Percentiles rank a stretch among this genome's conserved stretches.
Evolutionary conservation across 37 sponge, comb jelly and placozoan genomes (phyloP).

Genomic region (Eunapius fragilis): DNA sequence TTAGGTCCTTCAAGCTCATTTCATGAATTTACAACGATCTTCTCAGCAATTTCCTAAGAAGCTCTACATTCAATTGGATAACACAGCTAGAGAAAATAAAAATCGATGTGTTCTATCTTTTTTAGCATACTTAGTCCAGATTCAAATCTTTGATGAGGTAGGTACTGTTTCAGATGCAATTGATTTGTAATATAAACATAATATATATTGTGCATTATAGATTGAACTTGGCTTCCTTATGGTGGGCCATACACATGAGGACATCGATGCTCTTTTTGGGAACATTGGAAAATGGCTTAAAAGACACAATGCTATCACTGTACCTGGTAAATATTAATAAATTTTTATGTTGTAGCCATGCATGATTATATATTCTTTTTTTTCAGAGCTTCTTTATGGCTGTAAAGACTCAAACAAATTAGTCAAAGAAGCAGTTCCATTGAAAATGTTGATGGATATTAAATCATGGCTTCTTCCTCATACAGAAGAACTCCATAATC

Average conservation of each 20-base stretch:
- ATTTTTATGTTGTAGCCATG: not conserved
- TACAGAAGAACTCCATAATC: no score
- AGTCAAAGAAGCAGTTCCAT: no score
- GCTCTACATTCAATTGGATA: not conserved
- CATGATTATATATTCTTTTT: not conserved
- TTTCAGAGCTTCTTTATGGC: no score
- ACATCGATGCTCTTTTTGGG: not conserved
- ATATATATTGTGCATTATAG: not conserved
- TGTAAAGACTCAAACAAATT: no score
- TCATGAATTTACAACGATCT: no score
- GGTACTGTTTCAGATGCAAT: not conserved
- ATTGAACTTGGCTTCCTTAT: no score
- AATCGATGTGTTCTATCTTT: not conserved
- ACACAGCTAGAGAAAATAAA: not conserved
- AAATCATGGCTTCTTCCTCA: no score
- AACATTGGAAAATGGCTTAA: not conserved
- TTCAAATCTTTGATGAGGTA: not conserved
- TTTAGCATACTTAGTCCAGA: not conserved
- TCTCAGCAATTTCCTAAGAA: no score
- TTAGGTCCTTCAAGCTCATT: no score
- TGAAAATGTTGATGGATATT: no score
- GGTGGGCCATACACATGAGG: not conserved
- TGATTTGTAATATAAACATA: no score
- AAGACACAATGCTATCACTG: not conserved
- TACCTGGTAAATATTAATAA: not conserved